Evolutionary conservation across 2,113 vertebrate genomes (phyloP).

Genomic region (Cygnus buccinator): DNA sequence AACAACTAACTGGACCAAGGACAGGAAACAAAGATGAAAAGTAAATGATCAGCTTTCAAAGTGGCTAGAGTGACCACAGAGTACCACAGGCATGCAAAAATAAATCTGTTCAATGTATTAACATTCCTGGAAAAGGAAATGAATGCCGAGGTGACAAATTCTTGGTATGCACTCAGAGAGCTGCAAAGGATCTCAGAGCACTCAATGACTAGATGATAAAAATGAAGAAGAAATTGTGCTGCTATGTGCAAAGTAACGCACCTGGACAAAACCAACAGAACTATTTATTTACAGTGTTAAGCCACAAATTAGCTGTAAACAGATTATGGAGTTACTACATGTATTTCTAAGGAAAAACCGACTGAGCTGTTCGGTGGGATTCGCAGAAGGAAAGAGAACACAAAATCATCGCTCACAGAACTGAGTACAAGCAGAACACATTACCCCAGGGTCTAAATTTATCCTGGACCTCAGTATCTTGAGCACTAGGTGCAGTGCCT

Average conservation of each 20-base stretch:
- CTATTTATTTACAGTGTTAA: background rate
- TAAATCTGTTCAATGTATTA: background rate
- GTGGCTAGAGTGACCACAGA: background rate
- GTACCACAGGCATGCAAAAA: background rate
- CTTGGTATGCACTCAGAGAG: background rate
- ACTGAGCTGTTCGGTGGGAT: background rate
- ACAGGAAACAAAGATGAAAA: background rate
- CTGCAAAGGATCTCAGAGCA: background rate
- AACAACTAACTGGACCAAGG: background rate
- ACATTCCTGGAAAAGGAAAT: background rate
- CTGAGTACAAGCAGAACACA: background rate
- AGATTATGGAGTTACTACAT: background rate
- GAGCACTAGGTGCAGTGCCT: background rate
- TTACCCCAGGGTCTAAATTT: background rate
- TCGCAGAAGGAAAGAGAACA: background rate
- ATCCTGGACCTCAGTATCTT: background rate
- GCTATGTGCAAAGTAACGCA: background rate
- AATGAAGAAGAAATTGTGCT: background rate
- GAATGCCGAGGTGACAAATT: background rate
- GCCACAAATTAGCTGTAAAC: background rate
- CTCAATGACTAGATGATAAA: background rate
- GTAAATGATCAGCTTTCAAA: background rate
- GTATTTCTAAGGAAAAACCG: background rate
- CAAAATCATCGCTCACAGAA: background rate
- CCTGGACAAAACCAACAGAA: background rate